phyloP scores from a whole-genome alignment of 2,888 invertebrate species.

The Drosophila austrosaltans region DNA sequence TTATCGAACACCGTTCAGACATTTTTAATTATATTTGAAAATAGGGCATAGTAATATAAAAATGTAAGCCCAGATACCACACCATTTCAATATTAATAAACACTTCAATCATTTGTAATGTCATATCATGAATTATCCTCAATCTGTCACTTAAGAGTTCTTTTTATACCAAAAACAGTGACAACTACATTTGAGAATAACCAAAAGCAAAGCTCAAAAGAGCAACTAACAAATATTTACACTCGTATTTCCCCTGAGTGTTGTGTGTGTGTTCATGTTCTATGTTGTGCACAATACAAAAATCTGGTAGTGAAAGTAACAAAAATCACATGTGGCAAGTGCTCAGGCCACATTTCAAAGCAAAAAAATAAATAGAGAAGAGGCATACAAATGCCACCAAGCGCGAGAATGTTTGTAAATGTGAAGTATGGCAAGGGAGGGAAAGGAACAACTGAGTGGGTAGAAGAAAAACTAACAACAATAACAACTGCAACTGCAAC shows the following conservation, averaged over 20 bases:
- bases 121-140: neutral
- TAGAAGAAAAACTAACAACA: slow-evolving; percentile 8
- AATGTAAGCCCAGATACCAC: too few species aligned
- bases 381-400: neutral
- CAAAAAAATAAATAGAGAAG: slow-evolving; percentile 3
- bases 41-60: too few species aligned
- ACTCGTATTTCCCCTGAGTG: neutral
- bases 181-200: slow-evolving; percentile 13
- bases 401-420: slow-evolving; percentile 12
- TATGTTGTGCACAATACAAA: slow-evolving; percentile 9
- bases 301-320: slow-evolving; percentile 16
- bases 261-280: neutral
- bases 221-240: slow-evolving; percentile 17
- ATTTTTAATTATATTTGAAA: too few species aligned
- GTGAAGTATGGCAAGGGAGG: neutral
- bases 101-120: neutral
- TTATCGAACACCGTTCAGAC: too few species aligned
- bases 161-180: slow-evolving; percentile 1
- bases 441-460: slow-evolving; percentile 2
- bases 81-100: neutral
- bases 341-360: slow-evolving; percentile 12
- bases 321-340: slow-evolving; percentile 19
- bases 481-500: neutral
- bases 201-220: neutral
- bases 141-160: slow-evolving; percentile 12